These are phyloP conservation scores for Drosophila kambysellisi DNA, from an alignment of 2,888 invertebrate species.

Conservation along the genomic window DNA sequence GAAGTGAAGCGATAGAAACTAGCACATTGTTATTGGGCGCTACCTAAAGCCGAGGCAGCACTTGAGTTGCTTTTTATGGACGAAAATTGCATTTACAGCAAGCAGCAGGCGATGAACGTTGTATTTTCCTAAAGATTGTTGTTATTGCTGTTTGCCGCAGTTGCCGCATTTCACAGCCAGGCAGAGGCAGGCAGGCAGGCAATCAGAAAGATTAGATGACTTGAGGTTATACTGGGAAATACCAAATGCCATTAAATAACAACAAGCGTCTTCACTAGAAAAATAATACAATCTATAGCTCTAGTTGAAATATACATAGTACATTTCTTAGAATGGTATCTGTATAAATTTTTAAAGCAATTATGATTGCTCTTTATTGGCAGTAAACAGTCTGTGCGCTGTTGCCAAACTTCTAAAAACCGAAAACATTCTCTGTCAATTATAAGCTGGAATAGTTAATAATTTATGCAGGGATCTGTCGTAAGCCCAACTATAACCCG, in stretches of 20 bases:
- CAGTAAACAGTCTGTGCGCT: neutral
- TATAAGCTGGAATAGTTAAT: slow-evolving; percentile 18
- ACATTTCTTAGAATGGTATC: neutral
- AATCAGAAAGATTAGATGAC: slow-evolving; percentile 32
- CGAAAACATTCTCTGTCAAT: slow-evolving; percentile 17
- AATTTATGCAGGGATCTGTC: slow-evolving; percentile 46
- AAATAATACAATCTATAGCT: neutral
- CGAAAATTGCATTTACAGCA: slow-evolving; percentile 41
- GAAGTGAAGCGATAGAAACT: slow-evolving; percentile 3
- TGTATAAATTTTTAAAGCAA: neutral
- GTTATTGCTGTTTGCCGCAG: slow-evolving; percentile 16
- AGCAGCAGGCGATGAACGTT: slow-evolving; percentile 16
- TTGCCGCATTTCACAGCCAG: slow-evolving; percentile 40
- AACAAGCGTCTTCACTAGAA: neutral
- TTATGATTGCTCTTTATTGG: neutral
- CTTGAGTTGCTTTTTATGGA: slow-evolving; percentile 46
- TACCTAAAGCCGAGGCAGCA: slow-evolving; percentile 45
- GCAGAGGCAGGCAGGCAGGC: neutral
- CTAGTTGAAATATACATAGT: neutral
- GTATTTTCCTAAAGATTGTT: slow-evolving; percentile 10
- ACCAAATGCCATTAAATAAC: neutral
- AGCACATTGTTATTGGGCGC: slow-evolving; percentile 30
- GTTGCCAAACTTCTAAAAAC: slow-evolving; percentile 27
- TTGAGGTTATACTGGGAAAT: slow-evolving; percentile 10
- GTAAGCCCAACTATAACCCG: neutral